Conservation (phyloP, 2,888 invertebrate species). For the Lochmaea capreae region DNA sequence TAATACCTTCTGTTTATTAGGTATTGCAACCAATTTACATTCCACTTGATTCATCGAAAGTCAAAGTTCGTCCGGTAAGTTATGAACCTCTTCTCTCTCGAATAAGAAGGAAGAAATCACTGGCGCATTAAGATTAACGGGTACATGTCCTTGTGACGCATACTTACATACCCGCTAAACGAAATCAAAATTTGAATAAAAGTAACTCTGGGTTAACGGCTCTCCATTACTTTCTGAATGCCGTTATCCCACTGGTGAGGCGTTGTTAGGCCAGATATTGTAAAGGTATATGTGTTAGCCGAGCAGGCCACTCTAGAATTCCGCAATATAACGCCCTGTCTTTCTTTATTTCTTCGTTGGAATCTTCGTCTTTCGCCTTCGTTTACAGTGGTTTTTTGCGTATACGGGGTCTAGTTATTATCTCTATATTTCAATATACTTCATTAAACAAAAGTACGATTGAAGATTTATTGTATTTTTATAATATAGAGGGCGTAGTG, state of each 20-base stretch:
- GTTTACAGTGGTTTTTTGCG: not conserved
- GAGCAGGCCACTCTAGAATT: not conserved
- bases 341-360: not conserved
- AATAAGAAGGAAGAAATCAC: conserved; percentile 27
- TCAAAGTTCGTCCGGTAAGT: conserved; percentile 27
- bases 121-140: conserved; percentile 39
- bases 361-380: conserved; percentile 1
- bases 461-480: too few species aligned
- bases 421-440: too few species aligned
- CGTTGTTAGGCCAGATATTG: conserved; percentile 2
- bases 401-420: too few species aligned
- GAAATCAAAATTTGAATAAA: conserved; percentile 64
- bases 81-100: conserved; percentile 25
- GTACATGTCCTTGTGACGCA: conserved; percentile 53
- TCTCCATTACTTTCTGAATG: conserved; percentile 59
- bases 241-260: conserved; percentile 55
- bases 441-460: too few species aligned
- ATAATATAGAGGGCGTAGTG: too few species aligned
- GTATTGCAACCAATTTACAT: conserved; percentile 1
- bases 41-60: conserved; percentile 20
- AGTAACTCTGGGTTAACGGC: conserved; percentile 60
- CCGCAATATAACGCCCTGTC: conserved; percentile 3
- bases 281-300: conserved; percentile 11
- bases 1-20: not conserved
- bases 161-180: conserved; percentile 53